Evolutionary conservation across 64 coral and sea anemone genomes (phyloP).

Genomic region (Pachyseris speciosa): DNA sequence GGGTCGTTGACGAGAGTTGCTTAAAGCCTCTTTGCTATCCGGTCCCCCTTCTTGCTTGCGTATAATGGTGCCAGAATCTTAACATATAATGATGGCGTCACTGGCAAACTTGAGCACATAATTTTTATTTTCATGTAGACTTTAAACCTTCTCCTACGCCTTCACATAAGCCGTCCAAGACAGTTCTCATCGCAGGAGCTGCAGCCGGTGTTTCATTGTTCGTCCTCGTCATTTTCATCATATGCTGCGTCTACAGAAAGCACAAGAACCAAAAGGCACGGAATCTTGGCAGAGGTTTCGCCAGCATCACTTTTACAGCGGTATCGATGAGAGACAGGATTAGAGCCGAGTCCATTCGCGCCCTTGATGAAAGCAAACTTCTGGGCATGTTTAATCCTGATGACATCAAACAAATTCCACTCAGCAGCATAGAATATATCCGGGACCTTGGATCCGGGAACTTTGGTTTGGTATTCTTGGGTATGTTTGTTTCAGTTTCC

Average conservation of each 20-base stretch:
- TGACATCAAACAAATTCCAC: slow-evolving; percentile 80
- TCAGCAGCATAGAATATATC: slow-evolving; percentile 85
- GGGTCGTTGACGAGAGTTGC: too few species aligned
- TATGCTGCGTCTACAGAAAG: background rate
- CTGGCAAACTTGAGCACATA: too few species aligned
- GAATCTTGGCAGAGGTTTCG: background rate
- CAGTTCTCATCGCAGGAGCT: background rate
- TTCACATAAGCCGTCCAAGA: background rate
- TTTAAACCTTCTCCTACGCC: background rate
- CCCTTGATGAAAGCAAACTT: slow-evolving; percentile 78
- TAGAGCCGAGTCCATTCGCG: slow-evolving; percentile 79
- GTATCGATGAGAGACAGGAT: slow-evolving; percentile 92
- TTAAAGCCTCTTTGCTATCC: too few species aligned
- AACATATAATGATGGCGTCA: too few species aligned
- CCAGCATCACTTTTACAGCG: slow-evolving; percentile 75
- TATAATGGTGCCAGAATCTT: too few species aligned
- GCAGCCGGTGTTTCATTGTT: background rate
- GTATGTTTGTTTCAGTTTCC: slow-evolving; percentile 28
- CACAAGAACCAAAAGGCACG: background rate
- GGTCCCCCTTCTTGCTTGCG: too few species aligned
- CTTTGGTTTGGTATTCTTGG: slow-evolving; percentile 96
- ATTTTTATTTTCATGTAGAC: background rate
- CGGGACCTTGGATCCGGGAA: slow-evolving; percentile 93
- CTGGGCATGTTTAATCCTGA: slow-evolving; percentile 86
- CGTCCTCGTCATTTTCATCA: background rate